Evolutionary conservation across 2,888 invertebrate genomes (phyloP).

Genomic region (Hipparchia sbordonii): DNA sequence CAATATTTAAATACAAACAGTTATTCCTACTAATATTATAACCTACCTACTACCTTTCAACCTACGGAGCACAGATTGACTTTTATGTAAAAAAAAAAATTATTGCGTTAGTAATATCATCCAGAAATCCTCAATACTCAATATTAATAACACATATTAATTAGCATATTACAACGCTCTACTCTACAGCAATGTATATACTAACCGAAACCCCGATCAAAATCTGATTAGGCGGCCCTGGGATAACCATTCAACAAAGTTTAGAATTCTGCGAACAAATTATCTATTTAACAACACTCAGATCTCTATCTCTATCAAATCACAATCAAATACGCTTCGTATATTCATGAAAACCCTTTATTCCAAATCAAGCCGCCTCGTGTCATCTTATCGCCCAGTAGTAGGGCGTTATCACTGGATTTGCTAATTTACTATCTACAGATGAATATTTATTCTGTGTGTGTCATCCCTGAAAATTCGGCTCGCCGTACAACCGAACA

Average conservation of each 20-base stretch:
- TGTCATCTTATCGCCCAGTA: slow-evolving; percentile 56
- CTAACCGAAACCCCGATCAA: neutral
- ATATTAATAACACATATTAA: too few species aligned
- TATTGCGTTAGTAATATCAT: too few species aligned
- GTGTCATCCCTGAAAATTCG: slow-evolving; percentile 73
- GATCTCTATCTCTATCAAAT: slow-evolving; percentile 4
- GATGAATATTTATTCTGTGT: slow-evolving; percentile 75
- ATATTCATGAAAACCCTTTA: neutral
- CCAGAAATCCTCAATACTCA: too few species aligned
- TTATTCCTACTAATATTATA: too few species aligned
- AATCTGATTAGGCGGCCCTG: neutral
- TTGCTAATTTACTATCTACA: slow-evolving; percentile 74
- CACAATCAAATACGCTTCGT: neutral
- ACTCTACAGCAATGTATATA: neutral
- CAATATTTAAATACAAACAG: too few species aligned
- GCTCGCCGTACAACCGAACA: slow-evolving; percentile 49
- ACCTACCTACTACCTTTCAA: too few species aligned
- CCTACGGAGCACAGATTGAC: too few species aligned
- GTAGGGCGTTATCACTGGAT: slow-evolving; percentile 61
- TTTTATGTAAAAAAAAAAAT: too few species aligned
- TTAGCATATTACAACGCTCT: neutral
- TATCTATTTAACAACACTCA: neutral
- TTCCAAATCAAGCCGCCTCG: slow-evolving; percentile 41
- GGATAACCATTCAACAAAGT: too few species aligned
- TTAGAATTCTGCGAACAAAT: neutral